Conservation (phyloP, 2,888 invertebrate species). For the Spilosoma lubricipeda region DNA sequence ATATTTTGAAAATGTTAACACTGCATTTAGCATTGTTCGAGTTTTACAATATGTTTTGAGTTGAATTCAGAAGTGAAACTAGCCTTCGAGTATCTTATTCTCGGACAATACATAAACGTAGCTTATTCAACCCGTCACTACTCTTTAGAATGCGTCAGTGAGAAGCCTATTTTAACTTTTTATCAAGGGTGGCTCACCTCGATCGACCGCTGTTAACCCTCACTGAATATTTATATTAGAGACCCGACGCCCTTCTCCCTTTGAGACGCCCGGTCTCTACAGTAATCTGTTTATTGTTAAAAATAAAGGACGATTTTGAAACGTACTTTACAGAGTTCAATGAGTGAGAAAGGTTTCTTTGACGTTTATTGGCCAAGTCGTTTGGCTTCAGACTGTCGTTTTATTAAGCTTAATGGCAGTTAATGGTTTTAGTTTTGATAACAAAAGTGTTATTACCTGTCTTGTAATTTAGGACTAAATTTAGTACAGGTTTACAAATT, state of each 20-base stretch:
- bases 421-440: constrained; percentile 4
- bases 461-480: not conserved
- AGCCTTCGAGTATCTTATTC: not conserved
- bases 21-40: no score
- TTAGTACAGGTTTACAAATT: not conserved
- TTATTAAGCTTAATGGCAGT: not conserved
- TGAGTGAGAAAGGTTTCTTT: constrained; percentile 10
- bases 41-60: not conserved
- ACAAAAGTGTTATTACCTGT: not conserved
- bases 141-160: constrained; percentile 41
- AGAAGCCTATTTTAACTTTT: constrained; percentile 63
- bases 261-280: constrained; percentile 46
- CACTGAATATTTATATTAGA: constrained; percentile 74
- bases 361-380: constrained; percentile 6
- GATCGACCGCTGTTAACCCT: constrained; percentile 66
- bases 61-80: not conserved
- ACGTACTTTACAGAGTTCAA: constrained; percentile 7
- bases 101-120: constrained; percentile 4
- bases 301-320: constrained; percentile 38
- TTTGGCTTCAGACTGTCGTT: not conserved
- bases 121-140: constrained; percentile 30
- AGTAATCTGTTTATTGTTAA: constrained; percentile 62
- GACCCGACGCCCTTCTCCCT: constrained; percentile 53
- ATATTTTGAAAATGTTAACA: no score
- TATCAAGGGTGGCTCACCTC: constrained; percentile 60